A percentile compares a stretch with the other conserved stretches of the same genome.
These are phyloP conservation scores for Chloroclystis v-ata DNA, from an alignment of 2,888 invertebrate genomes.

Conservation along the genomic window DNA sequence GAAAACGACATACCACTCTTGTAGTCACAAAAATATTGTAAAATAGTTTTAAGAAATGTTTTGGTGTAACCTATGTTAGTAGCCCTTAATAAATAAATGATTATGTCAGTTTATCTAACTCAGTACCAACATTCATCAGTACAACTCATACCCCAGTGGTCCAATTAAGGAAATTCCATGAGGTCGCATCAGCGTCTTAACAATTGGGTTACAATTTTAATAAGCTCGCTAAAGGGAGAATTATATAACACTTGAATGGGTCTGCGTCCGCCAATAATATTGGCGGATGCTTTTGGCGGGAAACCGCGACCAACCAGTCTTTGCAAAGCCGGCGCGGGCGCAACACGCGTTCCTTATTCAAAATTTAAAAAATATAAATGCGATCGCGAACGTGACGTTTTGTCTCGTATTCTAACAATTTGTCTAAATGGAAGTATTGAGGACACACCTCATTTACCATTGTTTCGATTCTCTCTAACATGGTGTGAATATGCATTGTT, in stretches of 20 bases:
- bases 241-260: constrained; percentile 69
- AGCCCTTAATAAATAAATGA: no score
- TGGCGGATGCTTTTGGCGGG: constrained; percentile 67
- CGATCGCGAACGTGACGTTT: constrained; percentile 70
- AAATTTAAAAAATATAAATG: constrained; percentile 48
- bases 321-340: constrained; percentile 68
- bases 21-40: no score
- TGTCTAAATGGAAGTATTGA: constrained; percentile 70
- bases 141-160: no score
- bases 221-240: constrained; percentile 45
- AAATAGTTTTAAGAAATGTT: no score
- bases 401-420: constrained; percentile 62
- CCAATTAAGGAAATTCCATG: constrained; percentile 4
- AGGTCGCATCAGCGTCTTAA: constrained; percentile 42
- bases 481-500: constrained; percentile 72
- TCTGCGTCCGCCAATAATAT: constrained; percentile 47
- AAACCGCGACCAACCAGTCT: constrained; percentile 61
- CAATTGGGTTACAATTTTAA: constrained; percentile 39
- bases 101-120: no score
- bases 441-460: constrained; percentile 68
- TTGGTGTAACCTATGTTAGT: no score
- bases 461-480: constrained; percentile 64
- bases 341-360: constrained; percentile 64
- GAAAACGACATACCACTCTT: no score
- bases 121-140: no score